These are phyloP conservation scores for Leontocebus nigricollis DNA, from an alignment of 2,797 vertebrate species.

Conservation along the genomic window DNA sequence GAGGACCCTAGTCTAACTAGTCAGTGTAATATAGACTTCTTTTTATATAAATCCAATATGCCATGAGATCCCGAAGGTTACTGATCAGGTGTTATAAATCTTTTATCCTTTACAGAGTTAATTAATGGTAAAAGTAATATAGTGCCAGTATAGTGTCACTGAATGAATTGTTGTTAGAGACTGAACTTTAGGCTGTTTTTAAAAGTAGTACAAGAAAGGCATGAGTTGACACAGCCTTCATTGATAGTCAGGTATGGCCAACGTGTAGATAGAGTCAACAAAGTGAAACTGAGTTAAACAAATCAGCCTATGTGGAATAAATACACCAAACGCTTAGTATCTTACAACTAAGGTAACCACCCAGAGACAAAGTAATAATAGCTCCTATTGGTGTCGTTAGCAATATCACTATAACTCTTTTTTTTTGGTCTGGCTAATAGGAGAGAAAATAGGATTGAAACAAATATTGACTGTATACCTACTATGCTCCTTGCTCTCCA, in stretches of 20 bases:
- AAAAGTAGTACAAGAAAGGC: neutral
- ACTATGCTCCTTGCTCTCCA: neutral
- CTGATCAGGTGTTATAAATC: neutral
- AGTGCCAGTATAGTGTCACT: neutral
- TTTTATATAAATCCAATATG: neutral
- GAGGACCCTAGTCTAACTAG: neutral
- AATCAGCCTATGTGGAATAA: neutral
- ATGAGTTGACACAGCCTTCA: neutral
- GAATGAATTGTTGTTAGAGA: neutral
- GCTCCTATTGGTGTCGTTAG: neutral
- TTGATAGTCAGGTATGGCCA: neutral
- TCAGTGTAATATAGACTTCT: neutral
- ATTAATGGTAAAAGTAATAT: neutral
- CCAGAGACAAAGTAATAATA: neutral
- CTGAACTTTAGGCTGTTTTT: neutral
- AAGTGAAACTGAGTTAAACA: neutral
- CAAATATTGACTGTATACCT: neutral
- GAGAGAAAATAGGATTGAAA: neutral
- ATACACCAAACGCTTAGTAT: neutral
- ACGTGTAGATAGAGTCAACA: neutral
- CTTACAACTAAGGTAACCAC: neutral
- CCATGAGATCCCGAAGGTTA: neutral
- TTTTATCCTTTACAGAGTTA: neutral
- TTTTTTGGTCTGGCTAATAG: neutral
- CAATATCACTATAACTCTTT: neutral